Percentiles rank a stretch among this genome's conserved stretches.
Evolutionary conservation across 2,888 invertebrate species (phyloP).

Genomic region (Lottia scabra): DNA sequence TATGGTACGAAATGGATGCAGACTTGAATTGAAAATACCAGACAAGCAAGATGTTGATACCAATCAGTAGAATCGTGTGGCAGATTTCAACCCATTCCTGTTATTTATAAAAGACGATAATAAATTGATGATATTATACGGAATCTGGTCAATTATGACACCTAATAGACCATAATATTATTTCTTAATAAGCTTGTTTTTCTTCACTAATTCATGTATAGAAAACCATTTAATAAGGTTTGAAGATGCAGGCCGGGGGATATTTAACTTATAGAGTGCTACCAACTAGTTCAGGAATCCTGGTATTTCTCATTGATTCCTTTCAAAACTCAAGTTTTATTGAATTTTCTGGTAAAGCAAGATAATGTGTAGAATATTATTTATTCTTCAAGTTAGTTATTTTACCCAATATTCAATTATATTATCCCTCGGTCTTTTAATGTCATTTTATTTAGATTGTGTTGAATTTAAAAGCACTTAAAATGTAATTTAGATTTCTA

Average conservation of each 20-base stretch:
- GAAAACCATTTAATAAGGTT: not conserved
- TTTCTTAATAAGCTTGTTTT: not conserved
- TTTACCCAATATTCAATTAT: slow-evolving; percentile 3
- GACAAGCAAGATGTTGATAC: too few relatives aligned
- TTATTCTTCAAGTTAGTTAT: not conserved
- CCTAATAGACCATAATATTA: not conserved
- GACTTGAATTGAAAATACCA: too few relatives aligned
- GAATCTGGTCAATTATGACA: not conserved
- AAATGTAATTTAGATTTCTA: too few relatives aligned
- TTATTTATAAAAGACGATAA: not conserved
- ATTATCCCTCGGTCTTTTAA: not conserved
- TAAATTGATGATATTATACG: not conserved
- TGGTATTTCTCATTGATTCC: not conserved
- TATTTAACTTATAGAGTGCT: not conserved
- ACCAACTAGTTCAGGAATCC: not conserved
- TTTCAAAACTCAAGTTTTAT: not conserved
- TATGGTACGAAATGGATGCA: too few relatives aligned
- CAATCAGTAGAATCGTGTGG: too few relatives aligned
- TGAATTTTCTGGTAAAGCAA: not conserved
- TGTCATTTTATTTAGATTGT: too few relatives aligned
- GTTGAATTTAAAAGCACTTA: too few relatives aligned
- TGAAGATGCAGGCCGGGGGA: not conserved
- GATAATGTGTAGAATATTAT: not conserved
- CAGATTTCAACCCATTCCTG: too few relatives aligned
- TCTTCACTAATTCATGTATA: not conserved